Conservation (phyloP, 2,888 invertebrate genomes). For the Noctua janthina region DNA sequence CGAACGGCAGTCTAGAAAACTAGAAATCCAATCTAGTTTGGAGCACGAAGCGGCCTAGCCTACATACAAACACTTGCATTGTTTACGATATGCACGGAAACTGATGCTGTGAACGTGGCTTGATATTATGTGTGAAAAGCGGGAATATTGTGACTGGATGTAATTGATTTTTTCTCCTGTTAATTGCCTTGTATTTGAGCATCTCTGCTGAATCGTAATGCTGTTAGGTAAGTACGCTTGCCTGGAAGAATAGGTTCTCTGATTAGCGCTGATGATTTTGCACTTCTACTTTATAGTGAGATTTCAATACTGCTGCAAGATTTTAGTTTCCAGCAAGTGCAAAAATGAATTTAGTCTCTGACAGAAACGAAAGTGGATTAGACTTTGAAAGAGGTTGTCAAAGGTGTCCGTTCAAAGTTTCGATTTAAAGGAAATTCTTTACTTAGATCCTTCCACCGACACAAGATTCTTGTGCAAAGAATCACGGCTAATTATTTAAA, state of each 20-base stretch:
- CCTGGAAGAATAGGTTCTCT: not conserved
- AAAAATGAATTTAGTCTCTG: not conserved
- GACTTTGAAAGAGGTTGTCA: not conserved
- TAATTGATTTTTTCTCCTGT: not conserved
- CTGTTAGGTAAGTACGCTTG: not conserved
- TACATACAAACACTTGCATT: slow-evolving; percentile 65
- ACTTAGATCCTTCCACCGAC: not conserved
- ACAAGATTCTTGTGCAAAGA: not conserved
- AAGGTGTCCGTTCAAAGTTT: too few species aligned
- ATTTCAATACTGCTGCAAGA: not conserved
- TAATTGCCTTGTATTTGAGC: not conserved
- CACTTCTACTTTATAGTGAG: not conserved
- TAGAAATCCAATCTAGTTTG: slow-evolving; percentile 80
- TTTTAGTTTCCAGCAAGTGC: not conserved
- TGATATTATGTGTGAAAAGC: slow-evolving; percentile 33
- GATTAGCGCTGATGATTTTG: not conserved
- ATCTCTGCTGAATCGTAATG: not conserved
- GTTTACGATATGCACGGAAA: slow-evolving; percentile 60
- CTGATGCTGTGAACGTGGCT: slow-evolving; percentile 38
- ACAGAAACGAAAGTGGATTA: not conserved
- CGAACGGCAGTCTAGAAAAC: slow-evolving; percentile 79
- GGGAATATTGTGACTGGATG: not conserved
- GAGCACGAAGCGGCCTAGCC: slow-evolving; percentile 74
- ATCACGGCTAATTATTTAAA: not conserved
- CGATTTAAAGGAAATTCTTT: not conserved